phyloP scores from a whole-genome alignment of 2,888 invertebrate species.

The Eutolmus rufibarbis region DNA sequence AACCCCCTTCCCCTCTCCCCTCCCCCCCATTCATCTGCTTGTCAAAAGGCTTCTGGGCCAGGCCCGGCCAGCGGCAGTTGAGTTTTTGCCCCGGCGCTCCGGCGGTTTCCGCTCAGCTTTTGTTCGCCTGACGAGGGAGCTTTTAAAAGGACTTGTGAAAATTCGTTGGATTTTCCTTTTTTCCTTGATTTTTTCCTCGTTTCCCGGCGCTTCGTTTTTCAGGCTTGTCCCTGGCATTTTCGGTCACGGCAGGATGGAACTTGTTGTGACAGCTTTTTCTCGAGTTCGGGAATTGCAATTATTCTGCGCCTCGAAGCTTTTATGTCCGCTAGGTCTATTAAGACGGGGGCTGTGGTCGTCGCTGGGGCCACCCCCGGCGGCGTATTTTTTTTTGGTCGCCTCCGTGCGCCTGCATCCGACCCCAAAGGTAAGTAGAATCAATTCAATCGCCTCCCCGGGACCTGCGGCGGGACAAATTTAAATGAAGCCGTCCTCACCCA shows the following conservation, averaged over 20 bases:
- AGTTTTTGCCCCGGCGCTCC: constrained; percentile 17
- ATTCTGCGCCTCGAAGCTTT: constrained; percentile 10
- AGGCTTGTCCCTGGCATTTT: constrained; percentile 2
- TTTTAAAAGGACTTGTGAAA: constrained; percentile 30
- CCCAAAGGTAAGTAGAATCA: background rate
- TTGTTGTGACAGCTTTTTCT: constrained; percentile 32
- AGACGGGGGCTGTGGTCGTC: background rate
- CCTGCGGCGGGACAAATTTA: background rate
- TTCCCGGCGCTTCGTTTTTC: background rate
- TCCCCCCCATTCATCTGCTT: constrained; percentile 15
- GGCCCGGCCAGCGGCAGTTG: background rate
- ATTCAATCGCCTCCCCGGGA: background rate
- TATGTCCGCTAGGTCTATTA: background rate
- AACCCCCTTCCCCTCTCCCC: background rate
- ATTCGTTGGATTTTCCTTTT: background rate
- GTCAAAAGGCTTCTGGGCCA: constrained; percentile 20
- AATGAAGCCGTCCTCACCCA: background rate
- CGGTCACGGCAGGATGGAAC: constrained; percentile 4
- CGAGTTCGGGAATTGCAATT: constrained; percentile 17
- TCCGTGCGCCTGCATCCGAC: background rate
- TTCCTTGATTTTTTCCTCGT: background rate
- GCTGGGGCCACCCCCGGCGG: background rate
- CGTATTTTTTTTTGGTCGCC: background rate
- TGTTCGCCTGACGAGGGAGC: constrained; percentile 2
- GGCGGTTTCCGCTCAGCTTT: constrained; percentile 30